Base-by-base conservation (phyloP, 2,113 vertebrate species). In the Eulemur rufifrons region DNA sequence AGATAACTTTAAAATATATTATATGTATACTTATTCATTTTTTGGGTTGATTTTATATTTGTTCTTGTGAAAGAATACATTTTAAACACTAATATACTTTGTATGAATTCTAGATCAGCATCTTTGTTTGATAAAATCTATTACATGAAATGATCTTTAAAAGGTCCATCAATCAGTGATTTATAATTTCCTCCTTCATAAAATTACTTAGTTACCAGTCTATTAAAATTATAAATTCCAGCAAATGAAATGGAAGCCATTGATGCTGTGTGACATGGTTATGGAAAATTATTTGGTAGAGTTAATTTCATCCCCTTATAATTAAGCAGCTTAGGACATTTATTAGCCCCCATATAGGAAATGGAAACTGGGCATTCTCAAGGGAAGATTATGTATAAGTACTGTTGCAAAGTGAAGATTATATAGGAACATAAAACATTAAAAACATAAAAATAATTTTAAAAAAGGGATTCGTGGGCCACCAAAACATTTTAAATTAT, bases 171-270 rank as follows among this genome's bases (percentile, higher is more conserved):
- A 81, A 45, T 17, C 23, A 80, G 52, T 64, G 66, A 86, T 88
- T 97, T 95, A 92, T 34, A 94, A 29, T 94, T 96, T 95, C 61
- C 61, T 86, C 77, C 76, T 96, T 95, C 37, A 96, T 52, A 95
- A 89, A 64, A 86, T 91, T 42, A 50, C 66, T 95, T 87, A 95
- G 86, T 76, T 96, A 90, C 47, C 64, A 90, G 52, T 88, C 54
- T 92, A 78, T 66, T 74, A 56, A 93, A 94, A 95, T 95, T 89
- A 92, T 82, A 88, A 88, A 87, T 95, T 91, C 50, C 54, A 56
- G 21, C 78, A 83, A 63, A 82, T 87, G 66, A 96, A 95, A 39
- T 85, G 17, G 71, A 95, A 95, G 84, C 68, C 82, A 77, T 96
- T 92, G 92, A 69, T 91, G 83, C 6, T 95, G 81, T 95, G 47